Evolutionary conservation across 2,797 vertebrate genomes (phyloP).

Genomic region (Hydrophis major): DNA sequence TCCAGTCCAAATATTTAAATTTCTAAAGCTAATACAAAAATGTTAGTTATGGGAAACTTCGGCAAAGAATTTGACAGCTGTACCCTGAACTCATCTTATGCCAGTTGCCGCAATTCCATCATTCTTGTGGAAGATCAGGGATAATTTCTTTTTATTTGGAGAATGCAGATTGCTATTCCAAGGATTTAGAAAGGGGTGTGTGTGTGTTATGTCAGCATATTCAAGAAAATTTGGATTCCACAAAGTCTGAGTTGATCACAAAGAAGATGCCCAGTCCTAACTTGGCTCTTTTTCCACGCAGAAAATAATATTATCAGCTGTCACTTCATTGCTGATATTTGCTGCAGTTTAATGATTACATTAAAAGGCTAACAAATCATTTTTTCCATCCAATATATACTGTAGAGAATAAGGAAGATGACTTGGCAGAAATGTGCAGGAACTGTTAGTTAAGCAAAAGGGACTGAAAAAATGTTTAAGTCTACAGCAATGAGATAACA

Average conservation of each 20-base stretch:
- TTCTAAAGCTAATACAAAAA: constrained; percentile 1
- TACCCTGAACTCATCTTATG: not conserved
- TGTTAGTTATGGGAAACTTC: not conserved
- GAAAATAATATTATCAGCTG: not conserved
- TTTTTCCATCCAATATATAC: not conserved
- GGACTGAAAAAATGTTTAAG: not conserved
- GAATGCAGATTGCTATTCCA: not conserved
- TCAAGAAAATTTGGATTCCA: not conserved
- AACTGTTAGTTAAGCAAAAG: not conserved
- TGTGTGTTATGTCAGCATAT: not conserved
- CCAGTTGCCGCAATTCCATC: not conserved
- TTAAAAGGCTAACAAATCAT: not conserved
- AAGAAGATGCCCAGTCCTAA: not conserved
- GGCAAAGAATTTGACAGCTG: not conserved
- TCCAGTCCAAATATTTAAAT: not conserved
- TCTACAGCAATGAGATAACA: not conserved
- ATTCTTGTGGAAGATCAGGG: not conserved
- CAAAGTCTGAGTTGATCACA: not conserved
- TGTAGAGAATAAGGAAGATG: not conserved
- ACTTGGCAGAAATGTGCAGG: not conserved
- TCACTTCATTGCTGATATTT: no score
- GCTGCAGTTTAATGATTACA: not conserved
- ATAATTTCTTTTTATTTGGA: not conserved
- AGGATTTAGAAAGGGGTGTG: not conserved
- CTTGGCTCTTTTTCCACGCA: not conserved